Evolutionary conservation across 2,888 invertebrate genomes (phyloP), one percentile per base, ranked within the genome.

Genomic region (Thymelicus lineola): DNA sequence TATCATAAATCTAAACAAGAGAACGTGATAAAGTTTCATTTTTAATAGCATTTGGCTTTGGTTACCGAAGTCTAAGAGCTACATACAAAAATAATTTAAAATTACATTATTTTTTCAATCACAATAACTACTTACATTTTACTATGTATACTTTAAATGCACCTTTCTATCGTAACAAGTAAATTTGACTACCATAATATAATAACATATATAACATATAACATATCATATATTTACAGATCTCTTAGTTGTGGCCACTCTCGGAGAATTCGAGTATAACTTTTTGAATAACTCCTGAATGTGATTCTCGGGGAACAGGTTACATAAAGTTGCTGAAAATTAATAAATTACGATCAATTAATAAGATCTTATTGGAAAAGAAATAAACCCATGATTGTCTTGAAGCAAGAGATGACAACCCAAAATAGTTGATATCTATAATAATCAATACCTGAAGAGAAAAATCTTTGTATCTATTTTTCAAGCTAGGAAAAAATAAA

Each of bases 221-320:
- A 14, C 12, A 28, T 45, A 57, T 76, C 71, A 77, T 72, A 88
- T 75, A 75, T 90, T 91, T 35, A 84, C 85, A 66, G 84, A 78
- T 82, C 90, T 92, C 81, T 91, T 91, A 4, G 83, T 71, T 5
- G 76, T 76, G 59, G 87, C 84, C 70, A 91, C 92, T 68, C 93
- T 80, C 20, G 95, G 94, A 15, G 96, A 95, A 78, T 95, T 95
- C 0, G 96, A 95, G 85, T 97, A 97, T 50, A 97, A 88, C 83
- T 96, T 96, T 77, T 95, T 95, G 86, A 97, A 96, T 75, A 97
- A 92, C 58, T 95, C 95, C 55, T 94, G 90, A 76, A 97, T 95
- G 77, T 96, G 95, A 84, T 97, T 97, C 76, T 97, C 96, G 0
- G 97, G 97, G 83, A 98, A 98, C 55, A 98, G 88, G 72, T 96